Base-by-base conservation (phyloP, 1,140 invertebrate genomes). In the Bombus waltoni region DNA sequence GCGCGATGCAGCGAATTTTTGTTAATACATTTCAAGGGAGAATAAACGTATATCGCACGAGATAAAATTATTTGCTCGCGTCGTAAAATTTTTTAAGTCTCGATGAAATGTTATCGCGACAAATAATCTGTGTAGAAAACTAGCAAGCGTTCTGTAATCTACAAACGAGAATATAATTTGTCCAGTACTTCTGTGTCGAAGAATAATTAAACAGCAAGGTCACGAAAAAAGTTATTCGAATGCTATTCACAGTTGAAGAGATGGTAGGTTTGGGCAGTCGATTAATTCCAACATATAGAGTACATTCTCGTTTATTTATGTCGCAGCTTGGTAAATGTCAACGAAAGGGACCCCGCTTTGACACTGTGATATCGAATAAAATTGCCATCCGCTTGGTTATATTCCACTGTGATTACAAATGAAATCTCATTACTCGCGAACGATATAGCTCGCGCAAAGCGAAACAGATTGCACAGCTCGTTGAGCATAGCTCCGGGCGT, bases 351-450 rank as follows among this genome's bases (percentile, higher is more conserved):
- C n/a, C 13, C 65, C 11, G 5, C 8, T 66, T 66, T 44, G 18
- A 44, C 18, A 32, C 44, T 38, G 38, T 28, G 35, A 65, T 40
- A 57, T 78, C n/a, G 38, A 65, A 66, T 62, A 78, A 32, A 78
- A 13, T 47, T 6, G 22, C 44, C 32, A 40, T 65, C 38, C 28
- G n/a, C 10, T 57, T 28, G 32, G n/a, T 35, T 28, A 35, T 13
- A 47, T 68, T 80, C 65, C 75, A 28, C 35, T 25, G 42, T 28
- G 40, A 80, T 35, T 68, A 47, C 65, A 47, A 80, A 70, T 47
- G 77, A 68, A 70, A 68, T 80, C 44, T 68, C 32, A 15, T 68
- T 44, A 35, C 42, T 15, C 25, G 15, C 28, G 18, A 25, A 25
- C 59, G 62, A 47, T 68, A 59, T 35, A 78, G 28, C 59, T 10